Conservation (phyloP, 1,140 invertebrate species). For the honey bee (Apis mellifera) region DNA sequence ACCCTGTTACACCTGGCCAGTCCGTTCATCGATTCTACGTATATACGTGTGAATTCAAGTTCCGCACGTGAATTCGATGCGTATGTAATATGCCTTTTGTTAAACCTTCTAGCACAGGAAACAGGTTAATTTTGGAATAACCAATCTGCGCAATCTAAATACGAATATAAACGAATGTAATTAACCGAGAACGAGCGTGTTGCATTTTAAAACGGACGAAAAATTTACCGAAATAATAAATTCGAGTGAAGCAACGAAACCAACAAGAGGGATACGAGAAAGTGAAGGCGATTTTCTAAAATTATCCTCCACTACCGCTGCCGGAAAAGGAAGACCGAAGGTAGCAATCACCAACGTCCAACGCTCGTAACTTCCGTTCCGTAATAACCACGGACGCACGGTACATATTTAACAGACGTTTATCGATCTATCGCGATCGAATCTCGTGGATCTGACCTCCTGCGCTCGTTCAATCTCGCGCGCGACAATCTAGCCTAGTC, state of each 20-base stretch:
- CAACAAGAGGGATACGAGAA: background rate
- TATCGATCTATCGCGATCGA: slow-evolving; percentile 35
- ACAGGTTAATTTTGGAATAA: too few species aligned
- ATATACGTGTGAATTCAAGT: too few species aligned
- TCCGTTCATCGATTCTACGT: too few species aligned
- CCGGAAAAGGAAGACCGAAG: background rate
- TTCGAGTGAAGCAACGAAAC: background rate
- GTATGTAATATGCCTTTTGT: background rate
- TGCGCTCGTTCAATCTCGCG: slow-evolving; percentile 36
- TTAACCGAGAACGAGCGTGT: too few species aligned
- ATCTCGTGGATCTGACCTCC: slow-evolving; percentile 34
- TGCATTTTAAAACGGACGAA: too few species aligned
- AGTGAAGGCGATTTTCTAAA: background rate
- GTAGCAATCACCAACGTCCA: background rate
- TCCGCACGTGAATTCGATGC: background rate
- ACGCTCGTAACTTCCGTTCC: background rate
- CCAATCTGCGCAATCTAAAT: too few species aligned
- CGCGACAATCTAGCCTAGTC: background rate
- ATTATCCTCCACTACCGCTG: background rate
- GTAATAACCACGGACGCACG: background rate
- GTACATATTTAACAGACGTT: slow-evolving; percentile 31
- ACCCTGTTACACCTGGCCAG: background rate
- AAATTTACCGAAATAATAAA: too few species aligned
- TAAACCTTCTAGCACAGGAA: background rate
- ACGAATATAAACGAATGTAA: too few species aligned